Base-by-base conservation (phyloP, 2,797 vertebrate genomes). In the Cossypha caffra region DNA sequence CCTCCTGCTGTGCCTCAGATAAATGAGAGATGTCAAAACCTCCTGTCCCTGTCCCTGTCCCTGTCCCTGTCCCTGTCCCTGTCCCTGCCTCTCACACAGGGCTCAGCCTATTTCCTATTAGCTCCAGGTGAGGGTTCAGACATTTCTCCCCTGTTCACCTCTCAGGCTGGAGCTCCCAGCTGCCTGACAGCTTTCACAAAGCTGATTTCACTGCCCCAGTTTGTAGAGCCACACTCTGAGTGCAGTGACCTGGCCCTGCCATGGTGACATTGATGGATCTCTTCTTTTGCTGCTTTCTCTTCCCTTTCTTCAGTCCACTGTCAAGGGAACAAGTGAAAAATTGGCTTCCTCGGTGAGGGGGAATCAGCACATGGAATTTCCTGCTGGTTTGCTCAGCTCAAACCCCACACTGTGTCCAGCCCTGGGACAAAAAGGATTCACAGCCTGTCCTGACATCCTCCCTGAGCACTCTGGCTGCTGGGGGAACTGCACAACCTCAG, bases 371-470 rank as follows among this genome's bases (percentile, higher is more conserved):
- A 6, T 21, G 1, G 4, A 50, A 69, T 82, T 72, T 72, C 24
- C 35, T 38, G 24, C 21, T 37, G 59, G 13, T 26, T 67, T 43
- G 7, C 51, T 61, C 86, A 55, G 48, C 47, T 58, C 59, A 54
- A 82, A 16, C 8, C 23, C 35, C 40, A 1, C 13, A 4, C 1
- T 4, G 21, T 21, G 11, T 5, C 3, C 5, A 9, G 26, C 1
- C 3, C 68, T 62, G 45, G 16, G 25, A 57, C 40, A 23, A 48
- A 38, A 26, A 47, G 5, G 11, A 23, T 19, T 37, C 18, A 16
- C 2, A 61, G 35, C 37, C 15, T 43, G 16, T 47, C 18, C 67
- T 61, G 38, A 20, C 1, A 3, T 12, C 48, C 5, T 61, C 33
- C 33, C 16, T 0, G 25, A 81, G 14, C 6, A 1, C n/a, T 50